Conservation (phyloP, 2,797 vertebrate species). For the Hoplostethus mediterraneus region DNA sequence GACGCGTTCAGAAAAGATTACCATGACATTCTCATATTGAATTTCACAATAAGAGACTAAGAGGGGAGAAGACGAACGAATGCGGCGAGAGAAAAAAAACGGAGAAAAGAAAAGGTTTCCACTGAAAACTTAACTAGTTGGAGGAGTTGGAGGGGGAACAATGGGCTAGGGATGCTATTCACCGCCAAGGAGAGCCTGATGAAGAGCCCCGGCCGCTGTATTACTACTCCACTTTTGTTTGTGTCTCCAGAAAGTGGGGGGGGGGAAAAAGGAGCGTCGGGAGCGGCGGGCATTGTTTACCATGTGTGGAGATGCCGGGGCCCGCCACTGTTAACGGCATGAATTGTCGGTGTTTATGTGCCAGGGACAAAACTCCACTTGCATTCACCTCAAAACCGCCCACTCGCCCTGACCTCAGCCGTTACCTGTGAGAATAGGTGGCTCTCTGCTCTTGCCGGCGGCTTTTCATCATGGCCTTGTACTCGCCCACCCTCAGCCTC, state of each 20-base stretch:
- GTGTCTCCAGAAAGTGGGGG: slow-evolving; percentile 3
- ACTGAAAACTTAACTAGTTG: slow-evolving; percentile 29
- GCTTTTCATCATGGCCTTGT: slow-evolving; percentile 98
- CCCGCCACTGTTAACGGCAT: slow-evolving; percentile 7
- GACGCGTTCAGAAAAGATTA: not conserved
- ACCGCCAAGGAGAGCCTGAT: slow-evolving; percentile 38
- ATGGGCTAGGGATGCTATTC: slow-evolving; percentile 40
- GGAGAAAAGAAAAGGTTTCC: slow-evolving; percentile 14
- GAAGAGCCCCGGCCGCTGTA: slow-evolving; percentile 25
- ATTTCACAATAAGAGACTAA: not conserved
- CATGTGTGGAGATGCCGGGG: slow-evolving; percentile 18
- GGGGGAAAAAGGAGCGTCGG: slow-evolving; percentile 10
- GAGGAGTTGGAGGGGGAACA: slow-evolving; percentile 41
- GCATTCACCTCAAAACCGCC: slow-evolving; percentile 1
- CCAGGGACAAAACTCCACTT: slow-evolving; percentile 21
- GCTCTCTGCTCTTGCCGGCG: slow-evolving; percentile 93
- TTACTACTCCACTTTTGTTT: slow-evolving; percentile 48
- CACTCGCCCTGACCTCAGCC: too few species aligned
- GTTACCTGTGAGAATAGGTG: slow-evolving; percentile 80
- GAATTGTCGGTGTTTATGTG: slow-evolving; percentile 17
- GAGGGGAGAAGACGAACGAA: slow-evolving; percentile 5
- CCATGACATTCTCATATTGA: not conserved
- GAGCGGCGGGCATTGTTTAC: slow-evolving; percentile 21
- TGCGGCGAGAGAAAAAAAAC: not conserved
- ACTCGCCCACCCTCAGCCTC: slow-evolving; percentile 94